phyloP scores from a whole-genome alignment of 2,113 vertebrate genomes.

The Centropus bengalensis region DNA sequence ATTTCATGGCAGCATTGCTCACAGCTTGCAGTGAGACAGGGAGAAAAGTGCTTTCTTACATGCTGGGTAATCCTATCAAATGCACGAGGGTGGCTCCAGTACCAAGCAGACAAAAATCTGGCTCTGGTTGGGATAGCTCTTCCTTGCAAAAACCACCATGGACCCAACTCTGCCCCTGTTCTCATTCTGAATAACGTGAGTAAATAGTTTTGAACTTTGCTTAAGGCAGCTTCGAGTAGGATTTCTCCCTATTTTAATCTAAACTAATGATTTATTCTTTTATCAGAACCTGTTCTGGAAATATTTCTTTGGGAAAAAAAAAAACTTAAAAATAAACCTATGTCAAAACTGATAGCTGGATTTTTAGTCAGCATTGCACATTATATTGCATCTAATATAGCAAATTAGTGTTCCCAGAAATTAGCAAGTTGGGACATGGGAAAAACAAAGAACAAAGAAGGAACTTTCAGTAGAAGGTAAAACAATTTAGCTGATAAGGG shows the following conservation, averaged over 20 bases:
- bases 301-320: background rate
- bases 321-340: background rate
- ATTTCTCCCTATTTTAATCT: background rate
- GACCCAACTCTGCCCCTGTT: background rate
- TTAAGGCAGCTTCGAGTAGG: no score
- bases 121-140: background rate
- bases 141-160: background rate
- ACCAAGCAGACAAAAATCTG: background rate
- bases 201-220: background rate
- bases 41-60: background rate
- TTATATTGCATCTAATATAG: background rate
- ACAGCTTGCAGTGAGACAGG: accelerated
- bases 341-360: background rate
- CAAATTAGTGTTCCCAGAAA: background rate
- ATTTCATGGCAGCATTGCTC: background rate
- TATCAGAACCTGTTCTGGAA: background rate
- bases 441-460: constrained; percentile 38
- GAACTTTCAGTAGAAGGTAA: background rate
- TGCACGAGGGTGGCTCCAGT: background rate
- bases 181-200: background rate
- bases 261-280: background rate
- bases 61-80: background rate
- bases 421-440: background rate
- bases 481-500: background rate
- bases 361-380: background rate